A percentile compares a stretch with the other conserved stretches of the same genome.
Conservation (phyloP, 2,797 vertebrate genomes). For the Platalea minor region DNA sequence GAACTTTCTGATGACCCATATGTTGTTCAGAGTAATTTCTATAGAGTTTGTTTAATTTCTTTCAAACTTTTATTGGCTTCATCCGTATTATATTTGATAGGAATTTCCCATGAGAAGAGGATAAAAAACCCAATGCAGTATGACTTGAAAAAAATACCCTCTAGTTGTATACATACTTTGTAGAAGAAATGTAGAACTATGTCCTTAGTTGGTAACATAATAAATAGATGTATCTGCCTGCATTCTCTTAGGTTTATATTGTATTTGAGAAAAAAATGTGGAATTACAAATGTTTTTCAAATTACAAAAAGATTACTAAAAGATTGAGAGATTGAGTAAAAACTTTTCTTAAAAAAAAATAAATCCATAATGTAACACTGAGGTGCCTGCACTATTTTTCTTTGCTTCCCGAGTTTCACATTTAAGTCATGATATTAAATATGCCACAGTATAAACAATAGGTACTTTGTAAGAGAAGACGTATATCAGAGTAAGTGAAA, state of each 20-base stretch:
- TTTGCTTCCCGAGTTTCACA: background rate
- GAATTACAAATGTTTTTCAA: background rate
- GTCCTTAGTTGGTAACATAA: constrained; percentile 32
- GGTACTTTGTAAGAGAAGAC: background rate
- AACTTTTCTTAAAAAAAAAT: background rate
- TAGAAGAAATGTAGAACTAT: background rate
- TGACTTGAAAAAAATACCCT: background rate
- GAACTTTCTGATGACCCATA: constrained; percentile 13
- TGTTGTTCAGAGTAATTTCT: constrained; percentile 35
- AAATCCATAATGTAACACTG: background rate
- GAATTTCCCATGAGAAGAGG: constrained; percentile 29
- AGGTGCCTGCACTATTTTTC: background rate
- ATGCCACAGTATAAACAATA: background rate
- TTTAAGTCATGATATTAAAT: background rate
- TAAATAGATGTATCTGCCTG: background rate
- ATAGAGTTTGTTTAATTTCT: constrained; percentile 23
- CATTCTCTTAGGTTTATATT: background rate
- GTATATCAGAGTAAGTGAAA: background rate
- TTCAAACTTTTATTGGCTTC: constrained; percentile 26
- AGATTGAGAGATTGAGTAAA: background rate
- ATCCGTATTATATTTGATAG: constrained; percentile 8
- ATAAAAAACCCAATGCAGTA: background rate
- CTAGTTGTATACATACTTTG: constrained; percentile 8
- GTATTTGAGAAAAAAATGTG: background rate
- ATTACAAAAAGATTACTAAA: background rate